Base-by-base conservation (phyloP, 2,888 invertebrate species). In the Dichetophora obliterata region DNA sequence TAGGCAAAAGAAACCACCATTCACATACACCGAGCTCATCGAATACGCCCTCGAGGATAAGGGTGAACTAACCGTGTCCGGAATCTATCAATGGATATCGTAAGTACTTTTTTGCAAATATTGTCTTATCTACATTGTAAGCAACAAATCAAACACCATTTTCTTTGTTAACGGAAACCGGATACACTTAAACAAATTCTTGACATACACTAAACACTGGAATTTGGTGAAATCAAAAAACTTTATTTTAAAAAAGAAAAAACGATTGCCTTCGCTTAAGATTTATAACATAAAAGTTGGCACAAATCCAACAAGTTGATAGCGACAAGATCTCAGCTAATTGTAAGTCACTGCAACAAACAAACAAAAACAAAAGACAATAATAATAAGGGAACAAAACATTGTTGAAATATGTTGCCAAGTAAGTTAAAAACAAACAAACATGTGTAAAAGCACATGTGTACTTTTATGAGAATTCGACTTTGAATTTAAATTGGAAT, bases 51-150 rank as follows among this genome's bases (percentile, higher is more conserved):
- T 97, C 79, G 92, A 93, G 82, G 96, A 96, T 88, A 94, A 93
- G 85, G 95, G 96, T 75, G 95, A 96, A 90, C 90, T 97, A 80
- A 96, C 96, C 0, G 96, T 96, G 50, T 96, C 96, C 6, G 96
- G 95, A 75, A 96, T 97, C 83, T 97, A 97, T 89, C 94, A 95
- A 84, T 96, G 96, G 96, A 96, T 97, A 85, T 96, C 96, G 96
- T 96, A 91, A 96, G 96, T 94, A 84, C n/a, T n/a, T n/a, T 78
- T 78, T 71, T 57, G 1, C 43, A 22, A n/a, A 59, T 8, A n/a
- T 63, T 65, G 8, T 65, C 34, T 14, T 65, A 37, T 68, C 43
- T 68, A 3, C n/a, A 24, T 37, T n/a, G 43, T 37, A 14, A 16
- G 37, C 57, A 14, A 16, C 11, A 14, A 48, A 48, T 57, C 71